phyloP scores from a whole-genome alignment of 92 coral and sea anemone species.

The Hydrozoanthus gracilis region DNA sequence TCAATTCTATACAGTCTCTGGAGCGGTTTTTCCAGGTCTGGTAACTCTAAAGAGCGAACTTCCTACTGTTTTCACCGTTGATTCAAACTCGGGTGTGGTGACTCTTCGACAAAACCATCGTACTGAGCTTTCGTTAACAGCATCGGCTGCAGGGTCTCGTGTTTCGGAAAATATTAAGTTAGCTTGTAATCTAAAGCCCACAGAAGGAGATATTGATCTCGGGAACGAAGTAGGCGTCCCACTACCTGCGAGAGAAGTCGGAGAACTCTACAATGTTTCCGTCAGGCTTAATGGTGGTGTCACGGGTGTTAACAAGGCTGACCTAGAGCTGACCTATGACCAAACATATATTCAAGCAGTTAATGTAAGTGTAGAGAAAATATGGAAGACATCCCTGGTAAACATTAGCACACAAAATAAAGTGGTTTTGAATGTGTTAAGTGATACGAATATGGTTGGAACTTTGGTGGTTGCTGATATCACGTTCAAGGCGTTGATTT shows the following conservation, averaged over 20 bases:
- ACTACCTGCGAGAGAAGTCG: slow-evolving; percentile 38
- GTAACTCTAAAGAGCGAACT: slow-evolving; percentile 54
- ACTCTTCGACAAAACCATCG: slow-evolving; percentile 58
- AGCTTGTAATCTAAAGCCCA: slow-evolving; percentile 60
- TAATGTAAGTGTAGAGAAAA: slow-evolving; percentile 28
- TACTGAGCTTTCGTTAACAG: slow-evolving; percentile 49
- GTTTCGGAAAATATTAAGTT: slow-evolving; percentile 31
- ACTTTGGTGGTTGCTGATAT: slow-evolving; percentile 47
- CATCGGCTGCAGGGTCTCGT: slow-evolving; percentile 51
- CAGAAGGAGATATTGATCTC: slow-evolving; percentile 54
- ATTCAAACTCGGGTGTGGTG: slow-evolving; percentile 56
- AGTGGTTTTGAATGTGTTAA: slow-evolving; percentile 43
- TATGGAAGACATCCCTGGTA: slow-evolving; percentile 45
- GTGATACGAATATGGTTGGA: slow-evolving; percentile 48
- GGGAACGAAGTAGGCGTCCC: slow-evolving; percentile 58
- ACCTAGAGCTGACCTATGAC: slow-evolving; percentile 50
- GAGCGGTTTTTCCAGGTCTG: slow-evolving; percentile 58
- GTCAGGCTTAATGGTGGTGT: slow-evolving; percentile 59
- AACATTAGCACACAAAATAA: slow-evolving; percentile 46
- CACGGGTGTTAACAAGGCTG: slow-evolving; percentile 33
- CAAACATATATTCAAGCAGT: slow-evolving; percentile 21
- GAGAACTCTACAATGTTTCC: slow-evolving; percentile 25
- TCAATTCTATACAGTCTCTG: slow-evolving; percentile 45
- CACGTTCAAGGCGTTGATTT: slow-evolving; percentile 44
- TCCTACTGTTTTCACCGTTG: slow-evolving; percentile 46